Percentiles rank a stretch among this genome's conserved stretches.
Evolutionary conservation across 2,797 vertebrate genomes (phyloP).

Genomic region (Myotis pilosus): DNA sequence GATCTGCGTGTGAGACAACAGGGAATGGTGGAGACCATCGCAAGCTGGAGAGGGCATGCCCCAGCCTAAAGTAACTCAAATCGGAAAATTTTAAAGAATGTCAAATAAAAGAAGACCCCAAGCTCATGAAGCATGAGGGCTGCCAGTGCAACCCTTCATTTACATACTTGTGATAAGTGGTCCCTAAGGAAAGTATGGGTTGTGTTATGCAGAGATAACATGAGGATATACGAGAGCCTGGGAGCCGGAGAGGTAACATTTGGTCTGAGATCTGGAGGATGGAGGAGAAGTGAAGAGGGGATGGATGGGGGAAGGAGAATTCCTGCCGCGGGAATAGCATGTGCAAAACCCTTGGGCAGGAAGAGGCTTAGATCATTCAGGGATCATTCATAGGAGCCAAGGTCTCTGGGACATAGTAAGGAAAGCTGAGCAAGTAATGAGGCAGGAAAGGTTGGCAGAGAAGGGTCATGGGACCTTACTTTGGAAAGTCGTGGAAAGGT

Average conservation of each 20-base stretch:
- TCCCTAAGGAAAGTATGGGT: neutral
- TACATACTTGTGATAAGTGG: neutral
- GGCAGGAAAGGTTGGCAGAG: neutral
- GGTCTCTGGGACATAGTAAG: neutral
- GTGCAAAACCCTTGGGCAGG: neutral
- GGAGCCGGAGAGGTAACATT: neutral
- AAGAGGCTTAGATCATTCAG: neutral
- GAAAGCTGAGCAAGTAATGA: neutral
- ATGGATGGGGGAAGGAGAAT: neutral
- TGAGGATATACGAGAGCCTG: neutral
- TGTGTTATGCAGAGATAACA: neutral
- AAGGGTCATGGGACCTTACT: neutral
- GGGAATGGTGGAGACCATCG: neutral
- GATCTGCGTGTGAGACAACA: neutral
- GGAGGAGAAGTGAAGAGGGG: neutral
- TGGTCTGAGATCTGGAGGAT: neutral
- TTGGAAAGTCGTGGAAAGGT: neutral
- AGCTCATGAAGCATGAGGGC: neutral
- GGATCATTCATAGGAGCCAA: neutral
- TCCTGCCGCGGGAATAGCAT: neutral
- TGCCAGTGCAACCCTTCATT: neutral
- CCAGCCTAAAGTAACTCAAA: neutral
- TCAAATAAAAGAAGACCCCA: neutral
- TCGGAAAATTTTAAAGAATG: neutral
- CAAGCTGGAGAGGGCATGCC: neutral